Percentiles rank a stretch among this genome's conserved stretches.
These are phyloP conservation scores for Willisornis vidua DNA, from an alignment of 2,113 vertebrate genomes.

Conservation along the genomic window DNA sequence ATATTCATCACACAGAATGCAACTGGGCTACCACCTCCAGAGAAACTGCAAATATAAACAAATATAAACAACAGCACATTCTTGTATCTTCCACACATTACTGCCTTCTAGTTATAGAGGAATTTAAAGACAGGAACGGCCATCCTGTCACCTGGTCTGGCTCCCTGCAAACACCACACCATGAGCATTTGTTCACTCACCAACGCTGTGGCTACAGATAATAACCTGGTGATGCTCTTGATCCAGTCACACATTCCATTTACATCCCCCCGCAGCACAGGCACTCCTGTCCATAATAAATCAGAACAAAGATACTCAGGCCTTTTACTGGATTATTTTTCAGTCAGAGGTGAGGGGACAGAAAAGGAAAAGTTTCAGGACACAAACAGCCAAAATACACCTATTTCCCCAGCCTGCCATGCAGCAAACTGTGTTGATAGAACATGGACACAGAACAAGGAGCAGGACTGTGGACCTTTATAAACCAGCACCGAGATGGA, in stretches of 20 bases:
- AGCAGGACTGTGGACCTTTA: neutral
- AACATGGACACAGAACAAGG: neutral
- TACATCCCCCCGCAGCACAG: neutral
- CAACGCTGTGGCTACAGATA: neutral
- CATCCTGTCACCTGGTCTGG: neutral
- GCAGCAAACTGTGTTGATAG: neutral
- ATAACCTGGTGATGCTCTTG: neutral
- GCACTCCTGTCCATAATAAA: neutral
- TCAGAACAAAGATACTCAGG: neutral
- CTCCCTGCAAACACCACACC: neutral
- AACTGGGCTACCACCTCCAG: neutral
- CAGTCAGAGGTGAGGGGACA: neutral
- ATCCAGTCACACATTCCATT: neutral
- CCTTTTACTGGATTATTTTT: neutral
- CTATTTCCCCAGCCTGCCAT: neutral
- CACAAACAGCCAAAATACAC: neutral
- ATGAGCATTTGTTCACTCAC: neutral
- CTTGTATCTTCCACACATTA: neutral
- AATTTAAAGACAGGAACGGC: neutral
- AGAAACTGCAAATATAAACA: neutral
- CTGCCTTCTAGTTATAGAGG: neutral
- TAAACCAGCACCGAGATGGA: neutral
- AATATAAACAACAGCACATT: neutral
- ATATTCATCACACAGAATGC: neutral
- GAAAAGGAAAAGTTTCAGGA: neutral